Evolutionary conservation across 2,888 invertebrate species (phyloP), one percentile per base, ranked within the genome.

Genomic region (Cephalotes varians): DNA sequence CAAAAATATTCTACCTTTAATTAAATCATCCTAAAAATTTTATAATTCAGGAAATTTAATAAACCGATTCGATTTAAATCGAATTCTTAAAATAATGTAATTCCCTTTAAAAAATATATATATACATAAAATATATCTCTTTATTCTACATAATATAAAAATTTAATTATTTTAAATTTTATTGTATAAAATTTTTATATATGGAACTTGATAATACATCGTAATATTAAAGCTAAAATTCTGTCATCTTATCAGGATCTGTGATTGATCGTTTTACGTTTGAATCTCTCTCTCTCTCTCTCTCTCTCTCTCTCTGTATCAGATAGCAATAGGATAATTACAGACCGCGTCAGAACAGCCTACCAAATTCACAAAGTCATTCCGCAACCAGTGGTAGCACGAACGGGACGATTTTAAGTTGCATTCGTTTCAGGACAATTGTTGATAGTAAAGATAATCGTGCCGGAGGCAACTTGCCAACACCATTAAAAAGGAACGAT

Each of bases 381-480:
- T 9, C 34, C 18, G 80, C 81, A 81, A 86, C 67, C 86, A 34
- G 65, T 73, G 79, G 80, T 34, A 47, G 72, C 58, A 54, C 62
- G 47, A 82, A 54, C 73, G 69, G 72, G 69, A 83, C 74, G 71
- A 60, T 81, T 83, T 74, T 65, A 85, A 83, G 85, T 87, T 72
- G 77, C 80, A 81, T 81, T 81, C 83, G 71, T 54, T 64, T 28
- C 25, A 64, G 49, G 73, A 21, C 49, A 76, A 76, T 85, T 21
- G 76, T 25, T 47, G 54, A 64, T 37, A 40, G 60, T 64, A 44
- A 31, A 82, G 49, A 54, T 31, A 73, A 80, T 54, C 49, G 18
- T 64, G 34, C 25, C 47, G 49, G n/a, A 54, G 85, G 84, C 88
- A 86, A 74, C 21, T 71, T 86, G 88, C 88, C 88, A 88, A 56